phyloP scores from a whole-genome alignment of 1,140 invertebrate genomes.

The Drosophila mauritiana region DNA sequence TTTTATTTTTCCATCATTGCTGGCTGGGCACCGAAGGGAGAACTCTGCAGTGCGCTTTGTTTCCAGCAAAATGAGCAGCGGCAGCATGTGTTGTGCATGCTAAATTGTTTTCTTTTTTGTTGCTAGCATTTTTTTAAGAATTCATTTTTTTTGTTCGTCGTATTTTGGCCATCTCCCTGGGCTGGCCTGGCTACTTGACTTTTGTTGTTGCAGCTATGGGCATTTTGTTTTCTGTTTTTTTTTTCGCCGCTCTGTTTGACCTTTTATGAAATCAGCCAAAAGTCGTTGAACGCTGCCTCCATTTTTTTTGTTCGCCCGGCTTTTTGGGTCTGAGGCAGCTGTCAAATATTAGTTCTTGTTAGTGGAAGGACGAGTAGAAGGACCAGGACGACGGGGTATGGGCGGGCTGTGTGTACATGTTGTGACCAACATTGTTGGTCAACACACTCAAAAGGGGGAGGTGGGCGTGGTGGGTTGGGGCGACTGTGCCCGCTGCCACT shows the following conservation, averaged over 20 bases:
- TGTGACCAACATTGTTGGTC: constrained; percentile 80
- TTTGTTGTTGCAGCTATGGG: constrained; percentile 48
- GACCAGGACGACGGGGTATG: constrained; percentile 1
- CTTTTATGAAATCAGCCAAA: constrained; percentile 79
- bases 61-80: constrained; percentile 70
- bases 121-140: constrained; percentile 32
- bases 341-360: constrained; percentile 68
- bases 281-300: constrained; percentile 69
- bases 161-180: not conserved
- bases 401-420: constrained; percentile 46
- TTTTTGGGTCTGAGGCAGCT: constrained; percentile 50
- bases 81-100: constrained; percentile 72
- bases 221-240: constrained; percentile 32
- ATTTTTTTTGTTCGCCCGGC: constrained; percentile 8
- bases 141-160: constrained; percentile 10
- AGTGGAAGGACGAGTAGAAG: constrained; percentile 25
- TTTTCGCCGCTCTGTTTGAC: constrained; percentile 57
- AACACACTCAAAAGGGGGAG: constrained; percentile 56
- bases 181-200: constrained; percentile 64
- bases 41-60: constrained; percentile 43
- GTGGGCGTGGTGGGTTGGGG: not conserved
- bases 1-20: constrained; percentile 21
- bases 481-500: constrained; percentile 47
- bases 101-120: constrained; percentile 52
- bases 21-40: constrained; percentile 28